A percentile compares a stretch with the other conserved stretches of the same genome.
Evolutionary conservation across 2,888 invertebrate genomes (phyloP).

Genomic region (Tupiocoris notatus): DNA sequence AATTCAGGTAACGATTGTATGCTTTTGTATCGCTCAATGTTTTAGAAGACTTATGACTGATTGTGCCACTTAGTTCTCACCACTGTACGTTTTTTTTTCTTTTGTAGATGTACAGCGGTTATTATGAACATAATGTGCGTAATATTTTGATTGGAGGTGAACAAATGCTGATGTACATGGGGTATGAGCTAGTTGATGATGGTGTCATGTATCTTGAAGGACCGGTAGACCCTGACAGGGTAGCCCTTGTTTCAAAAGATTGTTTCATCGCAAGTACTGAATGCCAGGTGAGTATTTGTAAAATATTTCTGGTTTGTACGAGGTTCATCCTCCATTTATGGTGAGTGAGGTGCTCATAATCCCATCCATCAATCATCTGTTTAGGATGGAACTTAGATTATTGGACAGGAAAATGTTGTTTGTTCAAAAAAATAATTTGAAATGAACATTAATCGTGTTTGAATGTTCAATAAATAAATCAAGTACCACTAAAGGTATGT

Average conservation of each 20-base stretch:
- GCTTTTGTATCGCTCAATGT: no score
- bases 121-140: slow-evolving; percentile 83
- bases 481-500: no score
- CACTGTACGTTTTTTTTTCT: no score
- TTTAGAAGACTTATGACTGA: no score
- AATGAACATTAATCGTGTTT: no score
- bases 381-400: no score
- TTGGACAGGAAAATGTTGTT: no score
- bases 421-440: no score
- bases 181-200: slow-evolving; percentile 64
- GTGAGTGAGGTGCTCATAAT: not conserved
- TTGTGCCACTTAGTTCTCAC: no score
- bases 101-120: slow-evolving; percentile 77
- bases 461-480: no score
- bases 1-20: slow-evolving; percentile 79
- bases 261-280: slow-evolving; percentile 84
- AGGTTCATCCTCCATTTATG: no score
- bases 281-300: slow-evolving; percentile 64
- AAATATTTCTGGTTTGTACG: no score
- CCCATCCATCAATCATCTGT: not conserved
- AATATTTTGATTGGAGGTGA: slow-evolving; percentile 76
- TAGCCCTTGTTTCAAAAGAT: slow-evolving; percentile 76
- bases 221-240: slow-evolving; percentile 78
- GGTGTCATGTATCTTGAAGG: slow-evolving; percentile 57
- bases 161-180: slow-evolving; percentile 76